Percentiles rank a stretch among this genome's conserved stretches.
phyloP scores from a whole-genome alignment of 2,888 invertebrate genomes.

The Halocaridina rubra region DNA sequence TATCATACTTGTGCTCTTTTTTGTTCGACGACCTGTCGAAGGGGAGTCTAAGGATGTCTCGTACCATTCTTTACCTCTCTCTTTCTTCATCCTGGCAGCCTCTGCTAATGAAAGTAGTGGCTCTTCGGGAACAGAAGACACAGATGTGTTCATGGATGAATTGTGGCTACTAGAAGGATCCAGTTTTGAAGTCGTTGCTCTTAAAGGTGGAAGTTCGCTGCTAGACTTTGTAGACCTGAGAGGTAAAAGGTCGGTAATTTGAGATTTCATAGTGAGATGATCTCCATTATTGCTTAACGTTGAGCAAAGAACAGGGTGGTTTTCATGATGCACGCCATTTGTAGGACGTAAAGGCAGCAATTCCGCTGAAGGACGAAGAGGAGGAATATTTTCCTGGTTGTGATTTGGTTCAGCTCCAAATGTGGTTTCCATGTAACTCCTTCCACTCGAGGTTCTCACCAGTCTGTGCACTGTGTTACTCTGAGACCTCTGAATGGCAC shows the following conservation, averaged over 20 bases:
- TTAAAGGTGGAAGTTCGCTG: constrained; percentile 60
- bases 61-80: constrained; percentile 72
- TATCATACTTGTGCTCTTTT: constrained; percentile 41
- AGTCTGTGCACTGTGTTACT: constrained; percentile 51
- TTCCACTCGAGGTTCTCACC: constrained; percentile 60
- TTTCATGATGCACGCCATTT: constrained; percentile 49
- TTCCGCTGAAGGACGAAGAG: constrained; percentile 36
- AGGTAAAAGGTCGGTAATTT: constrained; percentile 39
- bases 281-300: constrained; percentile 38
- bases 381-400: constrained; percentile 62
- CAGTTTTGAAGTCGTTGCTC: constrained; percentile 45
- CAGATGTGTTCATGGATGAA: constrained; percentile 34
- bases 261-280: constrained; percentile 4
- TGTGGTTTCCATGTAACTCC: constrained; percentile 60
- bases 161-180: constrained; percentile 20
- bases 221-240: constrained; percentile 56
- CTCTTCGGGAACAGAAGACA: constrained; percentile 40
- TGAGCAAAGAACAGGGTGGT: constrained; percentile 30
- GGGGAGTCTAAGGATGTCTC: constrained; percentile 77
- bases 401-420: constrained; percentile 52
- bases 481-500: constrained; percentile 48
- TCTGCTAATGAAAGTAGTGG: constrained; percentile 60
- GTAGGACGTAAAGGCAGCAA: constrained; percentile 40
- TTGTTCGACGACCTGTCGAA: constrained; percentile 65
- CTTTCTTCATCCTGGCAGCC: constrained; percentile 54